Base-by-base conservation (phyloP, 2,888 invertebrate species). In the Seira ritae region DNA sequence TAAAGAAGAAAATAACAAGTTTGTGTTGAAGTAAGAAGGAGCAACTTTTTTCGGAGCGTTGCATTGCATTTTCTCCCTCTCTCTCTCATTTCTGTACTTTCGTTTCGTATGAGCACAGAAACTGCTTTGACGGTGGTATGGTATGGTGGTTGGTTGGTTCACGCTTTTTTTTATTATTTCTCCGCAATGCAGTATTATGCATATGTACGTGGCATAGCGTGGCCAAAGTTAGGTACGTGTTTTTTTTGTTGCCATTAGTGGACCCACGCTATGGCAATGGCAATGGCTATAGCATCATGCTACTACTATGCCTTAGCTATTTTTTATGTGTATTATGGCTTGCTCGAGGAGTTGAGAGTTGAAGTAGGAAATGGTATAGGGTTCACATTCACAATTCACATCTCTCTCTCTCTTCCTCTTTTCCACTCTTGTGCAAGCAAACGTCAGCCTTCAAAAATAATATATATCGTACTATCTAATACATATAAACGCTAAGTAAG, bases 141-240 rank as follows among this genome's bases (percentile, higher is more conserved):
- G 31, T 67, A 20, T n/a, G n/a, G 67, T 31, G n/a, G 20, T 60
- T 67, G 22, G 55, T 50, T 74, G 68, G 69, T 65, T 80, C 37
- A 20, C 12, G 3, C 68, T 46, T 46, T 77, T 82, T 82, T 82
- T 82, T 82, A 76, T 82, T 78, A 83, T 83, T 78, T 83, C 78
- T 83, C 83, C 83, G 83, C 83, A 83, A 83, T 83, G 83, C 83
- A 83, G 83, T 83, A 83, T 83, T 83, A 83, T 83, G 78, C 72
- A 78, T 73, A 83, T 78, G 81, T 75, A 81, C 69, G 76, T 71
- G 72, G 55, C 55, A 55, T 74, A 65, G 74, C 74, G 37, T 50
- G 55, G n/a, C 55, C 55, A 55, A 55, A n/a, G 55, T 15, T 55
- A 12, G 15, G 55, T 55, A 55, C 55, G 55, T n/a, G 3, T 12